Evolutionary conservation across 2,888 invertebrate species (phyloP), one percentile per base, ranked within the genome.

Genomic region (Pomacea canaliculata): DNA sequence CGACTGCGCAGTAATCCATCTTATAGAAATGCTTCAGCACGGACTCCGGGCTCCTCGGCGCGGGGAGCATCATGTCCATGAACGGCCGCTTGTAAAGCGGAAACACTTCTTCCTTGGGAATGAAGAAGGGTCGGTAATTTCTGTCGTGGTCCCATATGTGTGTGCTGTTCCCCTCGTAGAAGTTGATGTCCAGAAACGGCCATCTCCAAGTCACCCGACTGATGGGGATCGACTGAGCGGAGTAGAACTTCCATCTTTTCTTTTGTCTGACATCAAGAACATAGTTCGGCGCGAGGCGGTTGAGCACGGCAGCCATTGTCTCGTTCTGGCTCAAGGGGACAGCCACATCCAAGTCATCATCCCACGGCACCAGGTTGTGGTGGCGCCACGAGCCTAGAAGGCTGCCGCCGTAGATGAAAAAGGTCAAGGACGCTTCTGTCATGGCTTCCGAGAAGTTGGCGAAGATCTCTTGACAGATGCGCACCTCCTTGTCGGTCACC

Each of bases 341-440:
- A 18, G 79, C 73, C 27, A 83, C 66, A 69, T 83, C 83, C n/a
- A 81, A 51, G 62, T 83, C 83, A 65, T 83, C 83, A 71, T 83
- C 83, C 83, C 83, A 83, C 0, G 83, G 81, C 27, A 84, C 77
- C 16, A 82, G 75, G 66, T 72, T 79, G 77, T 83, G 83, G 51
- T 84, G 84, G 8, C 81, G 76, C 77, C 76, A 83, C 12, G 82
- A 79, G 4, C 83, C 83, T 9, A 82, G 74, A 27, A 83, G 76
- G n/a, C 80, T 78, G 16, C 82, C 82, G 13, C 78, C 76, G 73
- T 81, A 81, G 48, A 84, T 67, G 71, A 84, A 80, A 77, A 79
- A 83, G 46, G 79, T 73, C n/a, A 82, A n/a, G 62, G 75, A 73
- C 51, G 71, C 65, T 1, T 37, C 10, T 46, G 12, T 66, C 59